Percentiles rank a stretch among this genome's conserved stretches.
phyloP scores from a whole-genome alignment of 2,888 invertebrate species.

The Ormyrus nitidulus region DNA sequence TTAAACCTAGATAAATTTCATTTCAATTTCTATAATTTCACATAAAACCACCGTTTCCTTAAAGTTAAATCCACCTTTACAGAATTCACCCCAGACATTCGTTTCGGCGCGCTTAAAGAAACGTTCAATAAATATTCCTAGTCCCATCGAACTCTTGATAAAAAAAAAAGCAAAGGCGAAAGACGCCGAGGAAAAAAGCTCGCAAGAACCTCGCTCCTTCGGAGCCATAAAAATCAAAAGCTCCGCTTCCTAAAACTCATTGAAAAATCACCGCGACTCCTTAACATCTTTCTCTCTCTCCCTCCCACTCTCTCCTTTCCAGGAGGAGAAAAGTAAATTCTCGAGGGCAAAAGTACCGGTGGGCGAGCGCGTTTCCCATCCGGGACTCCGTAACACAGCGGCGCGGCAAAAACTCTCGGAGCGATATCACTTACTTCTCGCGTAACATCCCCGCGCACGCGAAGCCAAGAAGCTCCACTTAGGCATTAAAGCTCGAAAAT shows the following conservation, averaged over 20 bases:
- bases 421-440: conserved; percentile 24
- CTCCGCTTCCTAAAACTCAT: conserved; percentile 28
- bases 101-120: conserved; percentile 32
- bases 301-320: background rate
- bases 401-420: too few species aligned
- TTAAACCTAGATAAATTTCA: too few species aligned
- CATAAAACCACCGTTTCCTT: background rate
- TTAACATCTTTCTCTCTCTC: background rate
- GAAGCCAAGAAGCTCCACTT: too few species aligned
- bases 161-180: background rate
- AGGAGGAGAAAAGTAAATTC: conserved; percentile 25
- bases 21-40: too few species aligned
- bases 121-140: conserved; percentile 43
- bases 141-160: conserved; percentile 22
- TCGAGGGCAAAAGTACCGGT: background rate
- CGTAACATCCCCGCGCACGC: too few species aligned
- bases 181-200: background rate
- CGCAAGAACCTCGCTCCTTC: background rate
- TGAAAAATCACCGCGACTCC: conserved; percentile 37
- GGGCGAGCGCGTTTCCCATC: background rate
- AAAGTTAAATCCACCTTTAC: conserved; percentile 9
- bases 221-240: conserved; percentile 45
- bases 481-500: background rate
- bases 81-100: conserved; percentile 5
- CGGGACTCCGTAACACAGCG: too few species aligned